Evolutionary conservation across 2,797 vertebrate genomes (phyloP).

Genomic region (Serranus cabrilla): DNA sequence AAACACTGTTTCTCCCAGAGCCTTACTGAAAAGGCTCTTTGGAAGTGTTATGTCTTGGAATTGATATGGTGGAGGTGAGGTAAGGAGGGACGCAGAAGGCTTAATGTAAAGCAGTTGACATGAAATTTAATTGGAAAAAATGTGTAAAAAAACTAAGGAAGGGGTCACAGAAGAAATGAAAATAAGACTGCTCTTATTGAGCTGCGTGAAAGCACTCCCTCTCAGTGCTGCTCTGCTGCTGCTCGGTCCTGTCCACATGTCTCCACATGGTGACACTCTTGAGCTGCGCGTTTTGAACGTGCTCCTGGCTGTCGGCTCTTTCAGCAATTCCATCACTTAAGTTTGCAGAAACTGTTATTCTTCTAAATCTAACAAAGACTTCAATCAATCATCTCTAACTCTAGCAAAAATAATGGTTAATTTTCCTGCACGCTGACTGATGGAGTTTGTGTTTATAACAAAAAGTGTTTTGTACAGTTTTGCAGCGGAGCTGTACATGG

Average conservation of each 20-base stretch:
- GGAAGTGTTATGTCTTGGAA: constrained; percentile 75
- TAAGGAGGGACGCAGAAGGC: constrained; percentile 48
- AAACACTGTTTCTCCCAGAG: constrained; percentile 78
- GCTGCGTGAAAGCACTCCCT: constrained; percentile 16
- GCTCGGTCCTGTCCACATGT: constrained; percentile 27
- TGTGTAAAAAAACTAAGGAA: constrained; percentile 23
- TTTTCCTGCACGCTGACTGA: constrained; percentile 48
- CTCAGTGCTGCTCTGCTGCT: constrained; percentile 17
- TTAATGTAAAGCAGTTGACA: constrained; percentile 59
- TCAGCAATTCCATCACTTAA: constrained; percentile 80
- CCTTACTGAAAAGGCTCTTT: constrained; percentile 74
- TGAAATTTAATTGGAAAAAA: constrained; percentile 55
- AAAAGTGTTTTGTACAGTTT: constrained; percentile 63
- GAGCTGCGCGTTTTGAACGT: constrained; percentile 73
- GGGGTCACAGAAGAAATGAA: constrained; percentile 36
- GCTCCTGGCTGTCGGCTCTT: constrained; percentile 40
- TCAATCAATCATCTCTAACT: constrained; percentile 71
- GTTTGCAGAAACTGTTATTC: constrained; percentile 74
- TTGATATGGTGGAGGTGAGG: constrained; percentile 63
- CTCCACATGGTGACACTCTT: constrained; percentile 86
- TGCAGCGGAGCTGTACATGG: constrained; percentile 20
- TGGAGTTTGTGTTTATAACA: constrained; percentile 62
- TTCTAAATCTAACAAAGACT: constrained; percentile 76
- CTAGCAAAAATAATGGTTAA: constrained; percentile 47
- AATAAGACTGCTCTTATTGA: constrained; percentile 32